Evolutionary conservation across 2,113 vertebrate species (phyloP).

Genomic region (Callithrix jacchus): DNA sequence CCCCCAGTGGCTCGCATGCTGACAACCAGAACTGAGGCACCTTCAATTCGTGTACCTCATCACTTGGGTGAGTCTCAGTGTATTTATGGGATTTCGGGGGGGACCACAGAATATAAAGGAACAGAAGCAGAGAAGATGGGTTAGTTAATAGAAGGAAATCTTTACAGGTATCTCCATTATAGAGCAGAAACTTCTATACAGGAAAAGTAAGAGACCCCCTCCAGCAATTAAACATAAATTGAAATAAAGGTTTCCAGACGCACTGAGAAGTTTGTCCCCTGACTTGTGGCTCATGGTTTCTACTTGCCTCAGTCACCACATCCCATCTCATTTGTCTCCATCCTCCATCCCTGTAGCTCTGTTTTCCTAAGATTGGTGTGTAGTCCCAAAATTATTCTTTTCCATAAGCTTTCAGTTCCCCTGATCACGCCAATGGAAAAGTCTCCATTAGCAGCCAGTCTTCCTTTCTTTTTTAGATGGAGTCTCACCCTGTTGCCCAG

Average conservation of each 20-base stretch:
- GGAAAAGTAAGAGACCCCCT: not conserved
- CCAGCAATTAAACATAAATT: not conserved
- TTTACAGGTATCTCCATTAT: not conserved
- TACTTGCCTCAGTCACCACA: not conserved
- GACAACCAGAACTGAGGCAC: not conserved
- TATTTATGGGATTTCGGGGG: not conserved
- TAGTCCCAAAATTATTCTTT: fast-evolving
- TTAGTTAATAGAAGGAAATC: not conserved
- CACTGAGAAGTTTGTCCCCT: not conserved
- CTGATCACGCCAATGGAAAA: not conserved
- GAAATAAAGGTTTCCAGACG: not conserved
- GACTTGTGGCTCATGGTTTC: not conserved
- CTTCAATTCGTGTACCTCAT: not conserved
- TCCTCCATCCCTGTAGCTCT: not conserved
- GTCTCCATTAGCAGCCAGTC: not conserved
- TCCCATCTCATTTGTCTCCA: not conserved
- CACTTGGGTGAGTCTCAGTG: not conserved
- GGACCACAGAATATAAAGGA: not conserved
- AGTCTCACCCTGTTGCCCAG: too few species aligned
- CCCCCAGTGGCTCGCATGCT: fast-evolving
- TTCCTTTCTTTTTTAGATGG: not conserved
- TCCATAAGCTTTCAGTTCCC: not conserved
- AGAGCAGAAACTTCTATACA: not conserved
- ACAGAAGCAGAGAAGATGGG: not conserved
- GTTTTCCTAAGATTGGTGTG: not conserved